phyloP scores from a whole-genome alignment of 2,797 vertebrate genomes.

The Pseudocheirus occidentalis region DNA sequence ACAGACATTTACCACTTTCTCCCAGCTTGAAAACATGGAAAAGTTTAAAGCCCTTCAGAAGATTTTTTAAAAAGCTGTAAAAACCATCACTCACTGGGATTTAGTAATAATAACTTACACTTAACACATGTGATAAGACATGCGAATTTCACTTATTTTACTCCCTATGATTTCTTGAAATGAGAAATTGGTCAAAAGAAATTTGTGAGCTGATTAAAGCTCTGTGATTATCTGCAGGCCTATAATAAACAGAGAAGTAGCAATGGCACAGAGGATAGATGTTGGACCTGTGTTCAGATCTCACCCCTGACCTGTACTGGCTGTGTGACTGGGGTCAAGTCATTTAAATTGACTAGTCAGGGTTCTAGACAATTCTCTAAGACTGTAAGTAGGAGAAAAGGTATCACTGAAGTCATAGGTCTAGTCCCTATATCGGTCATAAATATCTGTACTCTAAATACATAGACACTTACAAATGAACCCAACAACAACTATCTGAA shows the following conservation, averaged over 20 bases:
- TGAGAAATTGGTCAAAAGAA: background rate
- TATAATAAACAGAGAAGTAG: slow-evolving; percentile 6
- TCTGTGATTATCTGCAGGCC: slow-evolving; percentile 9
- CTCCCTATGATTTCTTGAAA: background rate
- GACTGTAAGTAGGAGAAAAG: background rate
- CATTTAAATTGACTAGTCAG: background rate
- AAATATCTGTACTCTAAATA: background rate
- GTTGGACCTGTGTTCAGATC: background rate
- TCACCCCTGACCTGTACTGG: background rate
- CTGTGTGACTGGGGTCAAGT: background rate
- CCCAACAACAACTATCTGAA: background rate
- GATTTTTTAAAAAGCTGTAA: background rate
- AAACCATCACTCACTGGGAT: background rate
- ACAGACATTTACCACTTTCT: background rate
- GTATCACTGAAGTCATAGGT: background rate
- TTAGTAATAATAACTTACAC: background rate
- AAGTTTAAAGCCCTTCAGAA: slow-evolving; percentile 25
- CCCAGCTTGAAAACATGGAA: slow-evolving; percentile 2
- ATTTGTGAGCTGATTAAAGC: background rate
- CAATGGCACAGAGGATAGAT: background rate
- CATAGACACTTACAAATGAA: background rate
- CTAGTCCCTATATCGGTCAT: background rate
- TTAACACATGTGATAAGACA: background rate
- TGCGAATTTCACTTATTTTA: slow-evolving; percentile 5
- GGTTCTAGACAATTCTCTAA: background rate